Evolutionary conservation across 2,888 invertebrate species (phyloP), one percentile per base, ranked within the genome.

Genomic region (Teleiodes luculella): DNA sequence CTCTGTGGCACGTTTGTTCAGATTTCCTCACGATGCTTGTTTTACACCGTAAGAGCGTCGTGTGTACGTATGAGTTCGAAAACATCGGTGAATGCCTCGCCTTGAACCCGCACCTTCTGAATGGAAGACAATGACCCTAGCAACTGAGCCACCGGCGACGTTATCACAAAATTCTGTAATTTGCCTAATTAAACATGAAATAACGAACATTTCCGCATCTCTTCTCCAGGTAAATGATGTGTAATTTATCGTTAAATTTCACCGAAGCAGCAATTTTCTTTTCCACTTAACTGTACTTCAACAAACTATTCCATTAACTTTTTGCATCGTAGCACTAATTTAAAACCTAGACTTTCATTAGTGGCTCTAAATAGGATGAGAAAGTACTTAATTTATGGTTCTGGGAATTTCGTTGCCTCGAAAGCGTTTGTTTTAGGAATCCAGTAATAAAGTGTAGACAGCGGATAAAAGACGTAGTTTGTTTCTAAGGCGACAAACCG

Each of bases 361-460:
- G 41, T 11, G 56, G 56, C 55, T 41, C 50, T 28, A 20, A 53
- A 36, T 39, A 57, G 60, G n/a, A 57, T 57, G 48, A 49, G 47
- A 52, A 46, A 53, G 49, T 47, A 52, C 43, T 67, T 68, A 71
- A 77, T 78, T 76, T 76, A 76, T 74, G 66, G 66, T 74, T 76
- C 77, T 75, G 75, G 68, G 70, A 69, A 72, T 73, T 69, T 72
- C 11, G 39, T 11, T 11, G 39, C 18, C 39, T 20, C 18, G 10
- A 18, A 20, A 10, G 10, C 35, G 35, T 35, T n/a, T 35, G 13
- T 35, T 24, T 35, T 35, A 35, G 18, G 39, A 18, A 18, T 41
- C 20, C 39, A 18, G 39, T 4, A 41, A 20, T 41, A 41, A 20
- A 41, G 20, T 41, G 39, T 4, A n/a, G n/a, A n/a, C n/a, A n/a